These are phyloP conservation scores for Blastobasis lacticolella DNA, from an alignment of 2,888 invertebrate genomes.

Conservation along the genomic window DNA sequence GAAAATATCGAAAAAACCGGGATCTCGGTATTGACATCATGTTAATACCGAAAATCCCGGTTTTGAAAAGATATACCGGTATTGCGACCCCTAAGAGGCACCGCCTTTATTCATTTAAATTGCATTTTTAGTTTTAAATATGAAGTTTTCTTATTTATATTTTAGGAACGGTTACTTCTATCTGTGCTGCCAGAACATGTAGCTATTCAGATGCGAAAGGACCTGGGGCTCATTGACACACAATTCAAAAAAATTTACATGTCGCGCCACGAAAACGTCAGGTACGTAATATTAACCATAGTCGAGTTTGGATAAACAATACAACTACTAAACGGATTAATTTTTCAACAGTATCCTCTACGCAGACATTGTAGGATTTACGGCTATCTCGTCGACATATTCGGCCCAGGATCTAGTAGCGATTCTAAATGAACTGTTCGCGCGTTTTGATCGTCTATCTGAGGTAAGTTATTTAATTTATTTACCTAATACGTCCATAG, in stretches of 20 bases:
- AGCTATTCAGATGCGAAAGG: conserved; percentile 96
- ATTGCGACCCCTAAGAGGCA: too few relatives aligned
- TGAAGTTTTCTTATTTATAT: conserved; percentile 10
- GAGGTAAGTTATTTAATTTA: conserved; percentile 69
- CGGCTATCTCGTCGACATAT: conserved; percentile 95
- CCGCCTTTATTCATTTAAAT: too few relatives aligned
- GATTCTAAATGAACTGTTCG: conserved; percentile 96
- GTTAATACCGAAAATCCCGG: too few relatives aligned
- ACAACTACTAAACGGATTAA: conserved; percentile 4
- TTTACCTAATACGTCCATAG: too few relatives aligned
- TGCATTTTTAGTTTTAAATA: too few relatives aligned
- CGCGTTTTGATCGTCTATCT: conserved; percentile 92
- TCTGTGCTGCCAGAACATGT: conserved; percentile 97
- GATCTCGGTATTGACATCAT: too few relatives aligned
- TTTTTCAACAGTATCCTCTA: conserved; percentile 87
- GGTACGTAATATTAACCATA: conserved; percentile 67
- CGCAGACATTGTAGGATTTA: conserved; percentile 98
- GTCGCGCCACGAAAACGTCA: conserved; percentile 97
- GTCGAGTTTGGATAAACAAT: background rate
- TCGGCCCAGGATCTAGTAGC: conserved; percentile 96
- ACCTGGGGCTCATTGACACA: conserved; percentile 91
- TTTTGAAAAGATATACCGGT: too few relatives aligned
- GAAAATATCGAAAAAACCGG: too few relatives aligned
- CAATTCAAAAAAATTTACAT: conserved; percentile 98
- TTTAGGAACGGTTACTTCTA: conserved; percentile 90